Evolutionary conservation across 2,113 vertebrate species (phyloP), one percentile per base, ranked within the genome.

Genomic region (Phasianus colchicus): DNA sequence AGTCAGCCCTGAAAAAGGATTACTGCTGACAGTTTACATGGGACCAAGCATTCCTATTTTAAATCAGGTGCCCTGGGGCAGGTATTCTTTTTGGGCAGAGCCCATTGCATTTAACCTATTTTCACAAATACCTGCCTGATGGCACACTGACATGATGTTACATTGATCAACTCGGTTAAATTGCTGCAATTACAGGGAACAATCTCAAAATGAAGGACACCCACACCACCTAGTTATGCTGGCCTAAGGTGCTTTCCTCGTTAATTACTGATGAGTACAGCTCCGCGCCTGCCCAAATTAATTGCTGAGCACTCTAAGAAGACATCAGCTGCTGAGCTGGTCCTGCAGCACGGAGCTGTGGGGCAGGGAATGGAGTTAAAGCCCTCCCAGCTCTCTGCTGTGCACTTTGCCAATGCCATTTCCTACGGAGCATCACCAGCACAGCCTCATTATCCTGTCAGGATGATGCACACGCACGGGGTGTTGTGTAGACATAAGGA

Each of bases 201-300:
- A 10, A 88, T 92, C 93, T 93, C 86, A 13, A 61, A 60, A 38
- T 0, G 67, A 38, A 94, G 96, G 96, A 84, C 96, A 96, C 95
- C 93, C 90, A 95, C 96, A 61, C 73, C 86, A 73, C 80, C 50
- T 21, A 3, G 30, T 71, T 69, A 67, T 48, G 86, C 65, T 84
- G 92, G 96, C 96, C 96, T 66, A 32, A 72, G 95, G 96, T 92
- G 96, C 88, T 95, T 89, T 96, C 90, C 88, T 76, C 1, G 13
- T 17, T 95, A 94, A 96, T 96, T 93, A 93, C 79, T 0, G 25
- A 15, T 6, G 14, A 70, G 0, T 13, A 47, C 96, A 96, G 17
- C 88, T 96, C 96, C 57, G 6, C 29, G 92, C 96, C 81, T 92
- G 92, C 96, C 95, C 90, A 83, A 86, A 94, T 88, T 96, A 96